Conservation (phyloP, 2,888 invertebrate species). For the Orchesellides sinensis region DNA sequence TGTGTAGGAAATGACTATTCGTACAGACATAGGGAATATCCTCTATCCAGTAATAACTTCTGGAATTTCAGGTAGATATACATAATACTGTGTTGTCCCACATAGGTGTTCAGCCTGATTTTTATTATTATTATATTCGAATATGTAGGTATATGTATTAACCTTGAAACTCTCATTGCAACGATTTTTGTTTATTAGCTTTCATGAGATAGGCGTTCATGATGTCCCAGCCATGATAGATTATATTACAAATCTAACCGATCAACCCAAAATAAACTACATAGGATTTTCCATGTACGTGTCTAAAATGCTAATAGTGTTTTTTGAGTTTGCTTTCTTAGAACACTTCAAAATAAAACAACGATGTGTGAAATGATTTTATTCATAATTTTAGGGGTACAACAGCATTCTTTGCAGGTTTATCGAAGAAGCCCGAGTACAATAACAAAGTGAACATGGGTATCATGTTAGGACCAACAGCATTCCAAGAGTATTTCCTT, state of each 20-base stretch:
- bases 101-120: too few relatives aligned
- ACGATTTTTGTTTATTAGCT: constrained; percentile 25
- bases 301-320: background rate
- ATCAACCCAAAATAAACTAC: constrained; percentile 32
- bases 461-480: constrained; percentile 31
- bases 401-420: constrained; percentile 40
- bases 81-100: too few relatives aligned
- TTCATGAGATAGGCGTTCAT: constrained; percentile 44
- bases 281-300: constrained; percentile 50
- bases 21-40: constrained; percentile 68
- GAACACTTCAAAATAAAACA: background rate
- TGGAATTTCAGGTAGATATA: constrained; percentile 62
- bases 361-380: background rate
- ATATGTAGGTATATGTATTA: background rate
- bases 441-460: constrained; percentile 43
- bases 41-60: constrained; percentile 76
- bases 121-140: background rate
- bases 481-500: constrained; percentile 38
- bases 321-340: background rate
- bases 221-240: constrained; percentile 46
- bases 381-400: constrained; percentile 30
- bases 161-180: too few relatives aligned
- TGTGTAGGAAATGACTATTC: constrained; percentile 52
- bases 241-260: constrained; percentile 11
- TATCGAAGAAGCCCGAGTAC: constrained; percentile 46